Evolutionary conservation across 2,113 vertebrate species (phyloP), one percentile per base, ranked within the genome.

Genomic region (Apistogramma diplotaenia): DNA sequence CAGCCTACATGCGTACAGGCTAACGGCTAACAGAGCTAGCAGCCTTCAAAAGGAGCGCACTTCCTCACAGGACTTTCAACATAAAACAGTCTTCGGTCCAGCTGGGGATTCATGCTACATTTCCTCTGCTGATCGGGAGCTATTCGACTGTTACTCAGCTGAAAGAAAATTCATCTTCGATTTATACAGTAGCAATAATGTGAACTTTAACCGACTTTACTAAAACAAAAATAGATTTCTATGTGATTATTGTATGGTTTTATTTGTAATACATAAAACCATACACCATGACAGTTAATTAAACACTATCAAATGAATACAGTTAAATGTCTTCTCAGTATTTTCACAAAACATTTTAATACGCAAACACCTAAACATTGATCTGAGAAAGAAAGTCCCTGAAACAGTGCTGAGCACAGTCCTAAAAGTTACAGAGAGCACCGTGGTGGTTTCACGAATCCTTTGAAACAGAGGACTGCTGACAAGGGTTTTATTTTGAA

Each of bases 401-500:
- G 13, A 6, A 27, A 46, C 11, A 40, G 11, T 12, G 37, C 3
- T 10, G 3, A 12, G 3, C 3, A 18, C 40, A 19, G 23, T 46
- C 37, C 5, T 46, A 46, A 67, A 8, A 23, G 15, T 46, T 37
- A 46, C 23, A 46, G 9, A 33, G 19, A 7, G 11, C 4, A 65
- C 13, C 15, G 37, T 21, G 37, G 23, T 46, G 23, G 21, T 18
- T 25, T 18, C 10, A 46, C 37, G 18, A 46, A 18, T 15, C 21
- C 25, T 27, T 67, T 27, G 27, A 67, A 67, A 5, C 37, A 46
- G 21, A 25, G 15, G 37, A 43, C 21, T 7, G 21, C 21, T 46
- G 13, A 27, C 9, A 29, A 46, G n/a, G 37, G 79, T 87, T 35
- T 90, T 90, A 83, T 59, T 87, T 7, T 91, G 92, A 88, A 91